Base-by-base conservation (phyloP, 2,888 invertebrate species). In the Darwinula stevensoni region DNA sequence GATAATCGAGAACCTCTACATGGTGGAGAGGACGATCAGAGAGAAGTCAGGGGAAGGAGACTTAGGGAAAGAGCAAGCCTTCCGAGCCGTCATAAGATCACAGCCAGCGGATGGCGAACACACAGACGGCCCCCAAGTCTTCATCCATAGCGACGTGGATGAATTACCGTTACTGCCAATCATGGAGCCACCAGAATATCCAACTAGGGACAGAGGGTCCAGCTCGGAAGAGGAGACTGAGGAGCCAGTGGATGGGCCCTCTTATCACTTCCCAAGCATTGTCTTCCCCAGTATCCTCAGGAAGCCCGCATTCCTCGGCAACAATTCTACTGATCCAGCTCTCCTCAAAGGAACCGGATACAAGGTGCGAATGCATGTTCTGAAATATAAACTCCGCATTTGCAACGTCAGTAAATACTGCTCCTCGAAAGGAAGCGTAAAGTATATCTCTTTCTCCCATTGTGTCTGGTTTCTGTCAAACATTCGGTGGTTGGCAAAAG, bases 221-320 rank as follows among this genome's bases (percentile, higher is more conserved):
- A 29, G 12, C 12, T 6, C 22, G n/a, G n/a, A 22, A 9, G 31
- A 28, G 15, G 11, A 9, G 11, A 6, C 22, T 22, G 31, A 27
- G 16, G 31, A 22, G 13, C 3, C 16, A 16, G 17, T 34, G 22
- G 9, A 6, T n/a, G 34, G 36, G 12, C 37, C 37, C 13, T 32
- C 51, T 4, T 52, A 53, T 36, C 61, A 73, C 39, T 75, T 74
- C 52, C 70, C 74, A 26, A 73, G 74, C 36, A 66, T 80, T 43
- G 78, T 80, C 49, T 80, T 80, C 54, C 80, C 80, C 6, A 76
- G 76, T 48, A 72, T 78, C 32, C 78, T 78, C 54, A 78, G 78
- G 51, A 80, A 80, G 43, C 78, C 80, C 14, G 33, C 35, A 11
- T 34, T 34, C 27, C 66, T 72, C 39, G 65, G 71, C 36, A 68